These are phyloP conservation scores for Eulemur rubriventer DNA, from an alignment of 2,797 vertebrate species.

Conservation along the genomic window DNA sequence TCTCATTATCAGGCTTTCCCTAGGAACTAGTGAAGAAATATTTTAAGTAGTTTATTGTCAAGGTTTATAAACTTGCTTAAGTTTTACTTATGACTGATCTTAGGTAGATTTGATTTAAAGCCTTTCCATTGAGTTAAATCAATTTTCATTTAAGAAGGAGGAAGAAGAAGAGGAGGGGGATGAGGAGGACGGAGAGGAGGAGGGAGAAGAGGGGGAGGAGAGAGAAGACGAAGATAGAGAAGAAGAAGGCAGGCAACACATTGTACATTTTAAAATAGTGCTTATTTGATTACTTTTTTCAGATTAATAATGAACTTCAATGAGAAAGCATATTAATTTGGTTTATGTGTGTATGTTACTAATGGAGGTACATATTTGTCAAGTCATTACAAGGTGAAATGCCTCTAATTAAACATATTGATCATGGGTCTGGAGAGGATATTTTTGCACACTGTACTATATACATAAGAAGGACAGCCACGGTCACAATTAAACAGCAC, in stretches of 20 bases:
- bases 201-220: background rate
- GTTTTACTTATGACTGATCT: background rate
- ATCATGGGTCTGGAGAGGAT: background rate
- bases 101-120: background rate
- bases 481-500: background rate
- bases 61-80: background rate
- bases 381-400: constrained; percentile 34
- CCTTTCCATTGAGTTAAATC: background rate
- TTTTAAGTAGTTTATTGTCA: background rate
- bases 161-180: background rate
- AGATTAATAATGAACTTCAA: constrained; percentile 3
- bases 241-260: background rate
- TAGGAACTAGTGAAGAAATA: background rate
- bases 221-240: background rate
- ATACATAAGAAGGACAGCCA: background rate
- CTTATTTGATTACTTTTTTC: background rate
- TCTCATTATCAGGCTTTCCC: background rate
- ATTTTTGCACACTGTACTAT: background rate
- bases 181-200: background rate
- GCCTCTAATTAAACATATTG: constrained; percentile 40
- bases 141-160: background rate
- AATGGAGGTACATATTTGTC: background rate
- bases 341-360: background rate
- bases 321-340: constrained; percentile 26
- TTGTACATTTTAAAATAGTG: background rate